Base-by-base conservation (phyloP, 1,140 invertebrate species). In the Drosophila ercepeae region DNA sequence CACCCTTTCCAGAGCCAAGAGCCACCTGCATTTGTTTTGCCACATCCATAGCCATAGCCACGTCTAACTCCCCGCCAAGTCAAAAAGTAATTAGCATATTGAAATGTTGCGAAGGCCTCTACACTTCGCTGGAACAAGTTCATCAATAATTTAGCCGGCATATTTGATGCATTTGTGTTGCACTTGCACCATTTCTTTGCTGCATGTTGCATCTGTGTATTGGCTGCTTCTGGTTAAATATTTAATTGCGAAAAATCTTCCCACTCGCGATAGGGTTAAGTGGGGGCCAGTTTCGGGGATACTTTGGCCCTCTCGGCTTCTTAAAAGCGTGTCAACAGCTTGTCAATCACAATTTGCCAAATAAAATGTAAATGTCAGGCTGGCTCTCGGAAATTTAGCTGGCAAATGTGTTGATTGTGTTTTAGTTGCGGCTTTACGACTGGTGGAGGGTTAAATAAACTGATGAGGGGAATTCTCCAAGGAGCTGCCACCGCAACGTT, bases 301-400 rank as follows among this genome's bases (percentile, higher is more conserved):
- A 14, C 19, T 18, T 3, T 48, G 27, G 14, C 9, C 29, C 16
- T 36, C 11, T 25, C 19, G 49, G 16, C 42, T 44, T 46, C 53
- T 67, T 88, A 75, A 82, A 75, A 86, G 82, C 82, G 77, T 82
- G 82, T 88, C 82, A 88, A 68, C 82, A 78, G 50, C 55, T 70
- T 86, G 82, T 86, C 82, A 82, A 86, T 86, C 82, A 88, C 82
- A 88, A 86, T 86, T 88, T 86, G 32, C 44, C 60, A 88, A 88
- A 86, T 88, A 88, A 86, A 86, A 88, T 86, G 82, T 86, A 88
- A 77, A 45, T 77, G 82, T 88, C 82, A 86, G 48, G 21, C 34
- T 21, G 48, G 21, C 34, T 21, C 54, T 21, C n/a, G 34, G 46
- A 77, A 61, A 77, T 63, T 69, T 73, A 75, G 75, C 60, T 73